These are phyloP conservation scores for Bradypus variegatus DNA, from an alignment of 2,797 vertebrate genomes.

Conservation along the genomic window DNA sequence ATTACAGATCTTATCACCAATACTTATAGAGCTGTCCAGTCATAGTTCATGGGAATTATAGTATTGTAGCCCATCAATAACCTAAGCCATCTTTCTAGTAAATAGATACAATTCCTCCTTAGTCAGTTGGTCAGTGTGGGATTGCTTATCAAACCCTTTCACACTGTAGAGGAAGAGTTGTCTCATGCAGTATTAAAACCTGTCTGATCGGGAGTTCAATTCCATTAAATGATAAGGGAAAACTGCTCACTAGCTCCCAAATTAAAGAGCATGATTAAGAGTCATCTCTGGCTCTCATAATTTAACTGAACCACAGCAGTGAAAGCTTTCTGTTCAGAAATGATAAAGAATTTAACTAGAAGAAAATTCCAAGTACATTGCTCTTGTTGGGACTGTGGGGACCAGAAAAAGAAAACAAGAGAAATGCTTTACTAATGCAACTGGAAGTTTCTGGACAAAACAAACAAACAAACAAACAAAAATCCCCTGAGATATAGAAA, in stretches of 20 bases:
- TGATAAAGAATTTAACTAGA: constrained; percentile 57
- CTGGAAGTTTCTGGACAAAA: background rate
- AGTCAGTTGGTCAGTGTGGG: constrained; percentile 52
- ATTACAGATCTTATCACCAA: constrained; percentile 62
- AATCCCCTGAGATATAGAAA: background rate
- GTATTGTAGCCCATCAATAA: constrained; percentile 55
- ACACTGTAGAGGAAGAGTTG: constrained; percentile 34
- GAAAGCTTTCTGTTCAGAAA: constrained; percentile 55
- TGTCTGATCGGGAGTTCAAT: constrained; percentile 58
- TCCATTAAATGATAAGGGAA: constrained; percentile 66
- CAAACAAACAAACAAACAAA: background rate
- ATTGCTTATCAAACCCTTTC: constrained; percentile 43
- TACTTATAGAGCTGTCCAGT: constrained; percentile 58
- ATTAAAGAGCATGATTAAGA: constrained; percentile 63
- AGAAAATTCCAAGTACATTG: constrained; percentile 49
- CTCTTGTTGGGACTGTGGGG: constrained; percentile 30
- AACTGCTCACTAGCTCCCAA: constrained; percentile 54
- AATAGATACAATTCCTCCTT: constrained; percentile 61
- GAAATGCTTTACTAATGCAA: constrained; percentile 36
- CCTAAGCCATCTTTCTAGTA: constrained; percentile 55
- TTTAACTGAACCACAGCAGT: constrained; percentile 54
- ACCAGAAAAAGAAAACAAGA: constrained; percentile 21
- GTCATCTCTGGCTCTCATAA: constrained; percentile 56
- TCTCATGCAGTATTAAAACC: constrained; percentile 51
- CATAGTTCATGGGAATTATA: constrained; percentile 56